Evolutionary conservation across 2,797 vertebrate genomes (phyloP), one percentile per base, ranked within the genome.

Genomic region (Falco cherrug): DNA sequence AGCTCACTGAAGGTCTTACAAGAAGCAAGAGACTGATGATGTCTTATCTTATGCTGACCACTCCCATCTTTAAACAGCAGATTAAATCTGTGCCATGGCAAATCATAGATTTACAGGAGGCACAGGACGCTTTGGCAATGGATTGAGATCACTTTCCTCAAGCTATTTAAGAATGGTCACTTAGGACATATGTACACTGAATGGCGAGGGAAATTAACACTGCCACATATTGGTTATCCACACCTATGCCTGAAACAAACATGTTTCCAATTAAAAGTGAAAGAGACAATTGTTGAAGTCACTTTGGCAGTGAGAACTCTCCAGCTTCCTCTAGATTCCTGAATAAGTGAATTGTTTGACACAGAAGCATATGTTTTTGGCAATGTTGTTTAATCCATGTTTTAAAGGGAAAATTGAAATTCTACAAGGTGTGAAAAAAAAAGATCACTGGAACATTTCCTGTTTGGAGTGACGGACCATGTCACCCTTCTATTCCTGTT

Each of bases 311-410:
- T 69, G 77, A 97, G 65, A 65, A n/a, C 92, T 97, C 96, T 97
- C 93, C 95, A 97, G 96, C 96, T 98, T 97, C 94, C 96, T 97
- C 94, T 92, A 95, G 93, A 91, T 96, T 98, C 97, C 95, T 77
- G 97, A 98, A 97, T 96, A 98, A 97, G 96, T 96, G 96, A 98
- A 98, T 97, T 97, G 97, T 97, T 98, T 98, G 98, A 98, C 97
- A 98, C 64, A 74, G 94, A 97, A 98, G 94, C 97, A 98, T 98
- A 98, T 98, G 97, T 93, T 97, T 98, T 98, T 97, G 97, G 97
- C 97, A 98, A 96, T 29, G 33, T 95, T 97, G 96, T 97, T 98
- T 97, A 98, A 97, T 97, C 94, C 92, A 92, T 96, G 95, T 97
- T 98, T 98, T 97, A 97, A 97, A 97, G 93, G 71, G 96, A 97